Evolutionary conservation across 2,888 invertebrate species (phyloP), one percentile per base, ranked within the genome.

Genomic region (Operophtera brumata): DNA sequence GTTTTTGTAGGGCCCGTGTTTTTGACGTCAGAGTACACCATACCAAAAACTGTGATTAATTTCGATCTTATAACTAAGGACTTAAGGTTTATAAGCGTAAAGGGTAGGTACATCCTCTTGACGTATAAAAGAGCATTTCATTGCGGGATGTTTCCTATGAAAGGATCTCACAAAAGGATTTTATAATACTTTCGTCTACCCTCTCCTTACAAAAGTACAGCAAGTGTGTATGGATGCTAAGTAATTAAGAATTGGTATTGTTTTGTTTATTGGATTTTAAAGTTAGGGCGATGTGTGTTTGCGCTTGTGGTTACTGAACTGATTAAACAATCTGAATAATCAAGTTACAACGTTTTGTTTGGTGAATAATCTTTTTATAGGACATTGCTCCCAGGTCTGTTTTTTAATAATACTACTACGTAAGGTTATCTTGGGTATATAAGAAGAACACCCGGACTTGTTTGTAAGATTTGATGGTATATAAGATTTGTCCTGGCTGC

Each of bases 121-220:
- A 73, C 75, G 77, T 71, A 85, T 80, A 88, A 89, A 89, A 86
- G 88, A 82, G 75, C 85, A 82, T 82, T 84, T 81, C 82, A 80
- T 75, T 70, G 74, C 70, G 64, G 67, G 51, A 56, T 42, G 28
- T 26, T 47, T 37, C 12, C 64, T 63, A 70, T 78, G 73, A 82
- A 85, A 81, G 85, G 88, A 83, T 83, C 69, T 71, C 65, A 84
- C 80, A 87, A 88, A 87, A 80, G 80, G 67, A 84, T 86, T 87
- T 86, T 84, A 81, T 79, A 82, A 82, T 82, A 84, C 82, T 83
- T 86, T 86, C 62, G 84, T 76, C 77, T 67, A 75, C 70, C 71
- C 73, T 69, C 73, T 67, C 70, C 75, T 77, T 78, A 78, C 80
- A 78, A 77, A 79, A 37, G 78, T 74, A 72, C 68, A 62, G 65